These are phyloP conservation scores for Melitaea cinxia DNA, from an alignment of 1,140 invertebrate species.

Conservation along the genomic window DNA sequence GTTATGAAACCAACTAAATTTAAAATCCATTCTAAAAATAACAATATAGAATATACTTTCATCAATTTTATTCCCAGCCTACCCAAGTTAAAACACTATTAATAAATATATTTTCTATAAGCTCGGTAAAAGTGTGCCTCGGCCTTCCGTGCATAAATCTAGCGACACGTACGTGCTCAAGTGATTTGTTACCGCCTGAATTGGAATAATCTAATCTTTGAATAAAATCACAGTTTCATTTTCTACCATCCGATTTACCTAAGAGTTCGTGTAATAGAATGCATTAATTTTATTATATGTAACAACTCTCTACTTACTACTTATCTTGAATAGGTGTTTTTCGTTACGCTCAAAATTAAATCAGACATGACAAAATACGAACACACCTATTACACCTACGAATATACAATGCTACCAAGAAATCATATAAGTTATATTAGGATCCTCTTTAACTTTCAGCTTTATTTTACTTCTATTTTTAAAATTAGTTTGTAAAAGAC, in stretches of 20 bases:
- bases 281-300: constrained; percentile 1
- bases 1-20: neutral
- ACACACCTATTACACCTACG: too few relatives aligned
- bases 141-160: constrained; percentile 46
- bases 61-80: neutral
- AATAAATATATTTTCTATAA: constrained; percentile 7
- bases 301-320: neutral
- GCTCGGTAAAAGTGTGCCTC: constrained; percentile 15
- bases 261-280: constrained; percentile 24
- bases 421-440: too few relatives aligned
- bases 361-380: too few relatives aligned
- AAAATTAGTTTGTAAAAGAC: too few relatives aligned
- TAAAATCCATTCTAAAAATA: neutral
- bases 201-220: constrained; percentile 59
- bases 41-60: neutral
- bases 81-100: neutral
- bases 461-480: too few relatives aligned
- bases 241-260: constrained; percentile 40
- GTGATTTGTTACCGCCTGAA: constrained; percentile 61
- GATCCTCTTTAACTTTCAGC: too few relatives aligned
- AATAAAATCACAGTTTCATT: constrained; percentile 50
- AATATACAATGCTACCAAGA: too few relatives aligned
- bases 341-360: too few relatives aligned
- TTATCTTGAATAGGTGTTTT: too few relatives aligned
- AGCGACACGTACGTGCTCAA: constrained; percentile 62